Base-by-base conservation (phyloP, 2,113 vertebrate species). In the Toxotes jaculatrix region DNA sequence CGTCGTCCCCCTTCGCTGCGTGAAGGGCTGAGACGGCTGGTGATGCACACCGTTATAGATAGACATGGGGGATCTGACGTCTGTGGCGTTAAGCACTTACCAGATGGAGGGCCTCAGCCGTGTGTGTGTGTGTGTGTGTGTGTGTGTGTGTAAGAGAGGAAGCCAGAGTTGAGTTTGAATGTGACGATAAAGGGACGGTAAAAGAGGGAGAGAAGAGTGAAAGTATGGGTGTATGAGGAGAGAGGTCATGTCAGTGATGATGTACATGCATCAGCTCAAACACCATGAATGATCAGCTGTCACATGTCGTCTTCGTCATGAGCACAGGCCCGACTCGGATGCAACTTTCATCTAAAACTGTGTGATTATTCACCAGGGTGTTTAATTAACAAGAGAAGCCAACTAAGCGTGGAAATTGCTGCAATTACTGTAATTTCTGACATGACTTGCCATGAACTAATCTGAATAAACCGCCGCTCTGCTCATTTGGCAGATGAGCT, bases 71-170 rank as follows among this genome's bases (percentile, higher is more conserved):
- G 40, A 63, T 27, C 57, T 82, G 72, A 75, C 62, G 80, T 77
- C 69, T 79, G 83, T 73, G 72, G 74, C 51, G 27, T 72, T 51
- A n/a, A 79, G 60, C 40, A 62, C 64, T 77, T 60, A 53, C 68
- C 87, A 87, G 79, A 87, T 85, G 72, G 84, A 82, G 56, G 56
- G 45, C 19, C 68, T 84, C 67, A 82, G 56, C 23, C 1, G 27
- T 27, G 5, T 62, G 31, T 71, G 32, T 21, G 61, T 47, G 71
- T 67, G 74, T 70, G 62, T 70, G 65, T 74, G 59, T 45, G 66
- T 71, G 71, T 67, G 79, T 70, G 56, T 70, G 65, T 66, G 59
- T n/a, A 57, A 55, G 45, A 36, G 17, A 69, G 31, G 23, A 51
- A 40, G 19, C 2, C 70, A 45, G 34, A 42, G 19, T 21, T 63